phyloP scores from a whole-genome alignment of 2,888 invertebrate genomes.

The Ochropacha duplaris region DNA sequence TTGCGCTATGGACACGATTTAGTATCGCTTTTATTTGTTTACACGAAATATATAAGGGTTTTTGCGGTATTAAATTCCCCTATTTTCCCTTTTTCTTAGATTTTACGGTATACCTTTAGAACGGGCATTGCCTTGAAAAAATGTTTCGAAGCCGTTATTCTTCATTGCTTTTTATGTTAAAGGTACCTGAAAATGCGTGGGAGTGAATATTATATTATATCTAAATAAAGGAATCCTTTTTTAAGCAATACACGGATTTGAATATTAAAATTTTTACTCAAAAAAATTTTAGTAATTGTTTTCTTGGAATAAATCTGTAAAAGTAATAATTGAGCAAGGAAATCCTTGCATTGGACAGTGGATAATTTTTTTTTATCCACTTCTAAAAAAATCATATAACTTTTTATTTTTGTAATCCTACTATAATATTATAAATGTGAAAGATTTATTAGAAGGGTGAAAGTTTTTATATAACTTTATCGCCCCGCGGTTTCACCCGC shows the following conservation, averaged over 20 bases:
- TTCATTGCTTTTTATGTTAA: constrained; percentile 10
- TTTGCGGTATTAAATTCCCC: constrained; percentile 31
- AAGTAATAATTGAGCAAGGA: neutral
- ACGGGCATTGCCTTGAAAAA: constrained; percentile 12
- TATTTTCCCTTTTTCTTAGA: constrained; percentile 21
- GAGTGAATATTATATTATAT: neutral
- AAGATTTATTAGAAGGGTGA: too few species aligned
- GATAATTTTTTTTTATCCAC: neutral
- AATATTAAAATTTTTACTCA: too few species aligned
- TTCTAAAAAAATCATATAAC: too few species aligned
- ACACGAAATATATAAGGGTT: constrained; percentile 45
- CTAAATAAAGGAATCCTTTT: too few species aligned
- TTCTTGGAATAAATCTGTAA: too few species aligned
- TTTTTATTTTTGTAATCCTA: too few species aligned
- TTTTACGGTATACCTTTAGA: constrained; percentile 23
- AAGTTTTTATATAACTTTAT: too few species aligned
- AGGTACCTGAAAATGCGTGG: constrained; percentile 8
- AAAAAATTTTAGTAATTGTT: too few species aligned
- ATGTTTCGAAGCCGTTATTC: constrained; percentile 8
- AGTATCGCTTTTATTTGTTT: constrained; percentile 53
- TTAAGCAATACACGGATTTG: too few species aligned
- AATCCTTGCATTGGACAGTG: neutral
- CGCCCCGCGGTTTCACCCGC: too few species aligned
- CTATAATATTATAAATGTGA: too few species aligned
- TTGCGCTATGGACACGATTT: constrained; percentile 46